phyloP scores from a whole-genome alignment of 2,797 vertebrate species.

The Amazonetta brasiliensis region DNA sequence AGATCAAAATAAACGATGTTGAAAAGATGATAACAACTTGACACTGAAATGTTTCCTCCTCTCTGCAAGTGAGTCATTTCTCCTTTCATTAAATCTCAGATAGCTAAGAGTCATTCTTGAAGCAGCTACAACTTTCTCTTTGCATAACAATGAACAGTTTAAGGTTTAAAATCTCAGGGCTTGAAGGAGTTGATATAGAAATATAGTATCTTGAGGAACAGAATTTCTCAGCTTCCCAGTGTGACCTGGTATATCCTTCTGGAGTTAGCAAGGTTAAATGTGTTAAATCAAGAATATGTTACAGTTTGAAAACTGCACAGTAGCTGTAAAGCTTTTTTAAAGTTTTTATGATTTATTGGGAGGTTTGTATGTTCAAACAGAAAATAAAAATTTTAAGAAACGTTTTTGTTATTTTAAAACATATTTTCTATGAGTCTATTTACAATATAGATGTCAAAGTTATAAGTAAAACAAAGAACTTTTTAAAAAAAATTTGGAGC shows the following conservation, averaged over 20 bases:
- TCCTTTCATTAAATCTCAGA: conserved; percentile 35
- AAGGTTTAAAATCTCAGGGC: background rate
- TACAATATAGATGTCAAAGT: background rate
- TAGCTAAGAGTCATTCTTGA: background rate
- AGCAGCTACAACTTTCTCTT: conserved; percentile 41
- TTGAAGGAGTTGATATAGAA: background rate
- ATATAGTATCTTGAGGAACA: background rate
- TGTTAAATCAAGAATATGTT: background rate
- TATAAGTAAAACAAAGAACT: background rate
- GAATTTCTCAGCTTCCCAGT: background rate
- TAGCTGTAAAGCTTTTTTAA: background rate
- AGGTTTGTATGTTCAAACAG: background rate
- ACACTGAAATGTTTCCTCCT: conserved; percentile 41
- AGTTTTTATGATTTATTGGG: background rate
- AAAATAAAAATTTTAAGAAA: background rate
- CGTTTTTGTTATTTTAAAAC: background rate
- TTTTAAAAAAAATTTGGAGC: background rate
- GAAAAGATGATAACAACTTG: conserved; percentile 52
- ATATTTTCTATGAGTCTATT: background rate
- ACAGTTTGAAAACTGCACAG: background rate
- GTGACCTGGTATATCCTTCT: background rate
- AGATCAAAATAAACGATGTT: conserved; percentile 49
- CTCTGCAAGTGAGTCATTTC: conserved; percentile 31
- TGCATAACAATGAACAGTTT: conserved; percentile 31
- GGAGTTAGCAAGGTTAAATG: background rate